These are phyloP conservation scores for Thereva nobilitata DNA, from an alignment of 2,888 invertebrate species.

Conservation along the genomic window DNA sequence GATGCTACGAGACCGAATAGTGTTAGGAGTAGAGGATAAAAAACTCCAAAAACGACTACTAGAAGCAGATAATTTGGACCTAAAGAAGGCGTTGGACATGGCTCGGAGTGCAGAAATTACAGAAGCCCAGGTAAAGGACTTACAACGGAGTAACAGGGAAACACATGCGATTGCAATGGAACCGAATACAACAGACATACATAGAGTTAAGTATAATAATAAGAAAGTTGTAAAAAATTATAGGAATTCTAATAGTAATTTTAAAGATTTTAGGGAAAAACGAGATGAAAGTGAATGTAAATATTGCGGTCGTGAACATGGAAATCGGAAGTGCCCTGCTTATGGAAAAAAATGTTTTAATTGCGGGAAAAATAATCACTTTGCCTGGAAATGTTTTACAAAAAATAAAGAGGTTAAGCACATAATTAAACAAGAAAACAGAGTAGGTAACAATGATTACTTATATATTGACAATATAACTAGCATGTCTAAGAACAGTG, in stretches of 20 bases:
- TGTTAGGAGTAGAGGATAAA: neutral
- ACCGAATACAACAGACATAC: neutral
- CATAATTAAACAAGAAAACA: neutral
- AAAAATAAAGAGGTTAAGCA: no score
- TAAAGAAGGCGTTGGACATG: neutral
- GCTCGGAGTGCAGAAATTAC: constrained; percentile 1
- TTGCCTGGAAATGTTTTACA: neutral
- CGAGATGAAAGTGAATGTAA: neutral
- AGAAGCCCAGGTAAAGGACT: neutral
- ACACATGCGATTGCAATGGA: neutral
- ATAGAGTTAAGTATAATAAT: neutral
- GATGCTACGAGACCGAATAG: constrained; percentile 5
- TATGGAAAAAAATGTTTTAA: neutral
- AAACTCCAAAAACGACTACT: neutral
- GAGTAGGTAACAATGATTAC: neutral
- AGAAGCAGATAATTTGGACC: neutral
- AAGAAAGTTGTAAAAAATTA: no score
- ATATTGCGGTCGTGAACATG: neutral
- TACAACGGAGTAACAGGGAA: neutral
- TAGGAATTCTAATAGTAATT: no score
- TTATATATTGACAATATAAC: neutral
- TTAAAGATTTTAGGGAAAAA: no score
- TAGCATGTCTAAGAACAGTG: no score
- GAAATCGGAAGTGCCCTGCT: constrained; percentile 1
- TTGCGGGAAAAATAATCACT: neutral